Percentiles rank a stretch among this genome's conserved stretches.
Conservation (phyloP, 2,797 vertebrate species). For the Lithobates sylvaticus region DNA sequence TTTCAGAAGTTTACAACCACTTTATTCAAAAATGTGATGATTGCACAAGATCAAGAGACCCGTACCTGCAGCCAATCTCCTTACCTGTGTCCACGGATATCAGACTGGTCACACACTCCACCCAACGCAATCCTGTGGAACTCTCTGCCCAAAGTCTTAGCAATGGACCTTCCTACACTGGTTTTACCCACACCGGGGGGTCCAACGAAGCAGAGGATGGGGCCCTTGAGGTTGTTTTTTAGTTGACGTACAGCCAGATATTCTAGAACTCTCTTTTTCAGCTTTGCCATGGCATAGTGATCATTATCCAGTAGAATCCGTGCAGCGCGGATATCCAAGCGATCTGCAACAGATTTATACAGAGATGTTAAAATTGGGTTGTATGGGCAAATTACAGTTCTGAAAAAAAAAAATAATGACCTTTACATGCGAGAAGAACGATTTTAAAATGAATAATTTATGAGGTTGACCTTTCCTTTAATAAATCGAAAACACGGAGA, state of each 20-base stretch:
- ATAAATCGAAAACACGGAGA: too few relatives aligned
- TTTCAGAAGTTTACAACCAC: too few relatives aligned
- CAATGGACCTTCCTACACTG: constrained; percentile 94
- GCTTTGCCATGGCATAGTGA: constrained; percentile 95
- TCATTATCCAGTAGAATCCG: constrained; percentile 92
- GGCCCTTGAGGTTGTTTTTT: constrained; percentile 91
- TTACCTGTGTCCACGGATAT: constrained; percentile 96
- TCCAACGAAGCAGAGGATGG: constrained; percentile 96
- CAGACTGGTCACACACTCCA: constrained; percentile 96
- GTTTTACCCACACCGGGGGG: constrained; percentile 98
- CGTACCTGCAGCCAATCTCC: too few relatives aligned
- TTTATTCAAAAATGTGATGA: too few relatives aligned
- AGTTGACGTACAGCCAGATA: constrained; percentile 96
- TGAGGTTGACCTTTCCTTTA: too few relatives aligned
- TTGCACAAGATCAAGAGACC: too few relatives aligned
- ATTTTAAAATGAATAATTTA: too few relatives aligned
- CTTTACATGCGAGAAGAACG: background rate
- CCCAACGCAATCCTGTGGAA: constrained; percentile 96
- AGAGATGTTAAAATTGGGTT: background rate
- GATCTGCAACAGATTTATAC: constrained; percentile 77
- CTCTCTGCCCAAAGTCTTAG: constrained; percentile 92
- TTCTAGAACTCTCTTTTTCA: constrained; percentile 94
- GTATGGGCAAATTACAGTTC: background rate
- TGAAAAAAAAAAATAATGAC: background rate
- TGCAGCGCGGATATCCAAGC: constrained; percentile 90